Percentiles rank a stretch among this genome's conserved stretches.
phyloP scores from a whole-genome alignment of 2,797 vertebrate genomes.

The Artibeus lituratus region DNA sequence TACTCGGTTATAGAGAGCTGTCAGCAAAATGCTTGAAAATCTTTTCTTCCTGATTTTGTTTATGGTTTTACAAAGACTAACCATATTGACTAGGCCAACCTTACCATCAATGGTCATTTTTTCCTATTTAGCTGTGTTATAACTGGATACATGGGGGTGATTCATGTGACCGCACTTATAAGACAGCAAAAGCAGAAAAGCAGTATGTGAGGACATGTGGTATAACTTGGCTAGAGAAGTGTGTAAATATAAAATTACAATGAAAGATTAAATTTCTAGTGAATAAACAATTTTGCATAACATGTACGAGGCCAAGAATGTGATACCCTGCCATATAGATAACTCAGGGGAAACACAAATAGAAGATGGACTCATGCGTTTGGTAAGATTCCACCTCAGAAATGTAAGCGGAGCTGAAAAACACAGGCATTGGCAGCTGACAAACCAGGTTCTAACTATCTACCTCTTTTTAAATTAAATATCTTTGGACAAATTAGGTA shows the following conservation, averaged over 20 bases:
- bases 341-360: background rate
- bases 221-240: slow-evolving; percentile 61
- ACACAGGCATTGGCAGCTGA: background rate
- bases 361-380: background rate
- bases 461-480: background rate
- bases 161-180: slow-evolving; percentile 68
- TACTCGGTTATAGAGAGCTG: slow-evolving; percentile 73
- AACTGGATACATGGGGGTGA: slow-evolving; percentile 58
- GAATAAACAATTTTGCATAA: slow-evolving; percentile 44
- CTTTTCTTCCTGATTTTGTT: slow-evolving; percentile 78
- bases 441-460: background rate
- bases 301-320: background rate
- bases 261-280: slow-evolving; percentile 55
- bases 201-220: slow-evolving; percentile 8
- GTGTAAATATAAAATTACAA: slow-evolving; percentile 71
- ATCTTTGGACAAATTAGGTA: background rate
- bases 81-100: slow-evolving; percentile 73
- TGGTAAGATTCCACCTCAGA: background rate
- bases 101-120: slow-evolving; percentile 72
- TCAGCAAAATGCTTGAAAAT: slow-evolving; percentile 74
- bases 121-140: slow-evolving; percentile 58
- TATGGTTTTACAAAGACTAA: slow-evolving; percentile 76
- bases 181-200: slow-evolving; percentile 59
- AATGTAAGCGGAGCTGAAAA: background rate
- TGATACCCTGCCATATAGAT: background rate